Base-by-base conservation (phyloP, 1,140 invertebrate species). In the Rhagoletis zephyria region DNA sequence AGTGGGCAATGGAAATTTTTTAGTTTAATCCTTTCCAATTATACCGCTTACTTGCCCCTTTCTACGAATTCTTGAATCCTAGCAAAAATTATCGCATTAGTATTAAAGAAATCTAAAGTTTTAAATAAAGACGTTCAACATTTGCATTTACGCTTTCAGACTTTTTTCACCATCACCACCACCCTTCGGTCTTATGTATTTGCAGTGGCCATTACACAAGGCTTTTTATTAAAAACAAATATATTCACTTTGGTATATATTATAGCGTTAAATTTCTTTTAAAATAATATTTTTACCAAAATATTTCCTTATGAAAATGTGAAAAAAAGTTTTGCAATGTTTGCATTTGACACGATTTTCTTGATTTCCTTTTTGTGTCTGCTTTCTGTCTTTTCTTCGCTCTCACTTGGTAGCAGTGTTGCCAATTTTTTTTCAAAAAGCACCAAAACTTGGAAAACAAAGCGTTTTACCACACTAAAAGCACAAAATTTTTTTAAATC, bases 331-430 rank as follows among this genome's bases (percentile, higher is more conserved):
- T 87, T 87, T 87, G 86, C 86, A 87, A 87, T 87, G 65, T 87
- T 87, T 87, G 87, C 87, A 87, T 87, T 87, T 87, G 87, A 77
- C 65, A 87, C 87, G 87, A 77, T 87, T 87, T 87, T 87, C 67
- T 3, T 60, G 86, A 65, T 87, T 64, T 87, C n/a, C 4, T 45
- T 70, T 87, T 70, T 87, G 48, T n/a, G 19, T 87, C 51, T 63
- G 30, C 59, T 85, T 60, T 56, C 6, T 60, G 4, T 63, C 30
- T 61, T 42, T 87, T 87, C 86, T 87, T 87, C 61, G 45, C 86
- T 70, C 86, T 85, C 59, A 85, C 56, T 59, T 51, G 30, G n/a
- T 56, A 56, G 30, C 51, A 56, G 51, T 7, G 51, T 7, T 10
- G 51, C 30, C 30, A 30, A 30, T n/a, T n/a, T n/a, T n/a, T 30